A percentile compares a stretch with the other conserved stretches of the same genome.
These are phyloP conservation scores for Euplexia lucipara DNA, from an alignment of 2,888 invertebrate genomes.

Conservation along the genomic window DNA sequence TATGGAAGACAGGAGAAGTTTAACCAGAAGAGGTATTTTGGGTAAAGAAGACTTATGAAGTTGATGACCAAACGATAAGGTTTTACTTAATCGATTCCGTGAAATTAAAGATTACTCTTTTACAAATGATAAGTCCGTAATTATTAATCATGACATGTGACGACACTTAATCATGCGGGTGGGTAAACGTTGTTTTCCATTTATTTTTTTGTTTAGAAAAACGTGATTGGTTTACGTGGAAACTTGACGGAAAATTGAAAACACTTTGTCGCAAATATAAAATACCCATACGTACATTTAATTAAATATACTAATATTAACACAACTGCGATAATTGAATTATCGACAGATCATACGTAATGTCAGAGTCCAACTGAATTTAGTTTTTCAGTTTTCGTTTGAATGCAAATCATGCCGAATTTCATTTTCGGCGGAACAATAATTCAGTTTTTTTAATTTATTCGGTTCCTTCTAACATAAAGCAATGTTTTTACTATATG, in stretches of 20 bases:
- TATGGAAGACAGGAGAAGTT: neutral
- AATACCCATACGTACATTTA: no score
- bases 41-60: slow-evolving; percentile 4
- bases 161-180: neutral
- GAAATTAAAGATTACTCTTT: slow-evolving; percentile 2
- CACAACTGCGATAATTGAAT: slow-evolving; percentile 66
- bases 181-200: slow-evolving; percentile 7
- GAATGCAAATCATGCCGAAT: no score
- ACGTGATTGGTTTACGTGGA: neutral
- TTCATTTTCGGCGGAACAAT: no score
- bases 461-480: slow-evolving; percentile 24
- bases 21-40: neutral
- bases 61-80: neutral
- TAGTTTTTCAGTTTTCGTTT: no score
- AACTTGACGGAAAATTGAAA: slow-evolving; percentile 14
- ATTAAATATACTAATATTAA: slow-evolving; percentile 39
- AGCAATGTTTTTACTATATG: slow-evolving; percentile 30
- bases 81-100: slow-evolving; percentile 26
- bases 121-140: slow-evolving; percentile 9
- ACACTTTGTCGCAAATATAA: slow-evolving; percentile 9
- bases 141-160: slow-evolving; percentile 4
- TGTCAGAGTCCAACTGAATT: slow-evolving; percentile 9
- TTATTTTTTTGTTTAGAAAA: slow-evolving; percentile 15
- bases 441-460: no score
- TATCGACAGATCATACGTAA: slow-evolving; percentile 59